Evolutionary conservation across 2,888 invertebrate species (phyloP), one percentile per base, ranked within the genome.

Genomic region (Mesochorus sp.): DNA sequence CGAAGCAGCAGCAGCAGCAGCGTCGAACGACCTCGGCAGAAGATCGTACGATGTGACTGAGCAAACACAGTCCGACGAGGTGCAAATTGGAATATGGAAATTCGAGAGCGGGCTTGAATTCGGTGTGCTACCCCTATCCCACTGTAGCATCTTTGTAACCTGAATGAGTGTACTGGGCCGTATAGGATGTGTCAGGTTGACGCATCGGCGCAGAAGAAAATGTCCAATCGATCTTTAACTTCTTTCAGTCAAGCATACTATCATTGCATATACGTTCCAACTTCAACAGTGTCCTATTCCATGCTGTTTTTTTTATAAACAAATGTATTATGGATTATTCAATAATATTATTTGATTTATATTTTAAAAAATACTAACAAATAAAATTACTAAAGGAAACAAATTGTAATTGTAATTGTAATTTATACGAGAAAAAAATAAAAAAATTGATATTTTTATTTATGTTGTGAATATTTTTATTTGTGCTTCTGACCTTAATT

Each of bases 31-130:
- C 39, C 62, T 67, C 37, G 31, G 67, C 37, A 51, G 49, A 55
- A 71, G 71, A 76, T 75, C 68, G 68, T 68, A 68, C 62, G 71
- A 72, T 70, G 74, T 72, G 76, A 71, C 79, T 77, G 74, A 71
- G 76, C 75, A 80, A 81, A 81, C 79, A 74, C 71, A 71, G 71
- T 68, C 79, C 76, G 74, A 79, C 64, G 75, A 74, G 75, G 75
- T 74, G 81, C 53, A 76, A 81, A 79, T 79, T 79, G 76, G 72
- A 81, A 81, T 75, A 81, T 81, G 81, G 49, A 81, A 81, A 81
- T 81, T 49, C 39, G 55, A 31, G 47, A 37, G 49, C 49, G 74
- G 55, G 62, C 31, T 31, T 14, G 49, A 73, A 68, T 47, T 70
- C 64, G 62, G 44, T 44, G 39, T 37, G 17, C 49, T 34, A 47